A percentile compares a stretch with the other conserved stretches of the same genome.
Conservation (phyloP, 2,113 vertebrate species). For the Plecotus auritus region DNA sequence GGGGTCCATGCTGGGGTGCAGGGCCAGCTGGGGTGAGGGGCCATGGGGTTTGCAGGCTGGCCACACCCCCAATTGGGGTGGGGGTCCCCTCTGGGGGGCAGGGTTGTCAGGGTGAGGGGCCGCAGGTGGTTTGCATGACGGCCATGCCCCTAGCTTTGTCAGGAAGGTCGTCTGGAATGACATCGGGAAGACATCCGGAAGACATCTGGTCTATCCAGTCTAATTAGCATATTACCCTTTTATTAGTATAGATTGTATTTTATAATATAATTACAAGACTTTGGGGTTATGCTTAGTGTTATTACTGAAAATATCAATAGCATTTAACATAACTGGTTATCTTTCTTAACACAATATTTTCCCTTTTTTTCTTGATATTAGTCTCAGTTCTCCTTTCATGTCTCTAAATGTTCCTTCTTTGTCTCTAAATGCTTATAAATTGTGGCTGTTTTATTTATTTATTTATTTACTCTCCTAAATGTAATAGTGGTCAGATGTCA, state of each 20-base stretch:
- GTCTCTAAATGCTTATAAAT: neutral
- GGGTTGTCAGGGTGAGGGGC: no score
- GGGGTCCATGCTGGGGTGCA: no score
- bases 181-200: no score
- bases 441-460: neutral
- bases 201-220: no score
- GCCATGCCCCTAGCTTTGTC: no score
- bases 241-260: no score
- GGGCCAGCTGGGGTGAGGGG: no score
- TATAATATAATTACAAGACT: neutral
- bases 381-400: neutral
- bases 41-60: no score
- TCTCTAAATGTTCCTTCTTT: neutral
- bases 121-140: no score
- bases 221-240: no score
- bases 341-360: neutral
- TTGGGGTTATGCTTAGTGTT: neutral
- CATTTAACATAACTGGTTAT: neutral
- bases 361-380: neutral
- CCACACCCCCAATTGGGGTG: no score
- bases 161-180: no score
- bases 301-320: neutral
- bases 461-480: neutral
- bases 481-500: neutral
- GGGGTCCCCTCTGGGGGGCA: fast-evolving